Evolutionary conservation across 2,113 vertebrate genomes (phyloP), one percentile per base, ranked within the genome.

Genomic region (Tupaia tana): DNA sequence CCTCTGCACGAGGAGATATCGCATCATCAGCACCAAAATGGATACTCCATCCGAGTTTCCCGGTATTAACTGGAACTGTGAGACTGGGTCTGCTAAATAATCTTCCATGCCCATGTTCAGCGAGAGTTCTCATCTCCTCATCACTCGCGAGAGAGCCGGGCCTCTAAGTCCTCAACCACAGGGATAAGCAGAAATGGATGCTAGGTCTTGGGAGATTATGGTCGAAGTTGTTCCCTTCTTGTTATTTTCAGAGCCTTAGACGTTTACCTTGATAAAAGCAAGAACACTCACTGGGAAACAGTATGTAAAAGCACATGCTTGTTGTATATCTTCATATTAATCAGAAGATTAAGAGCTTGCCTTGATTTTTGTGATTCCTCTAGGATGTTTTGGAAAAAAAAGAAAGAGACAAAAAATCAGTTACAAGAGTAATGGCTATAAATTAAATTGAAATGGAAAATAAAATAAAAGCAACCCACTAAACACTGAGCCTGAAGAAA

Each of bases 1-100:
- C 34, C 56, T 2, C 52, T 8, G 19, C 8, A 82, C 22, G 9
- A 14, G 16, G 34, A 54, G 25, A 58, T 6, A 27, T 54, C 25
- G 11, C 10, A 13, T 59, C 16, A 20, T 52, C 12, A 8, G 3
- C 22, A 0, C 3, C 2, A 31, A 61, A 5, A 19, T 18, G 0
- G 16, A 10, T 9, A 12, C 7, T 81, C 10, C 24, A 4, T 22
- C 31, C 0, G 69, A 24, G 3, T 56, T 52, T 71, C 22, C 31
- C 19, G 69, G 66, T 2, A 34, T 20, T 6, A 6, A 4, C 27
- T 4, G 58, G n/a, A 54, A 24, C 14, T 1, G 0, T 0, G 59
- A 71, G 56, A 1, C 7, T 10, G 18, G n/a, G 2, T 18, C 24
- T 73, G 31, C 25, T 18, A 9, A 1, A 6, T n/a, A 8, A 8